Percentiles rank a stretch among this genome's conserved stretches.
Conservation (phyloP, 2,888 invertebrate genomes). For the Xestia rhomboidea region DNA sequence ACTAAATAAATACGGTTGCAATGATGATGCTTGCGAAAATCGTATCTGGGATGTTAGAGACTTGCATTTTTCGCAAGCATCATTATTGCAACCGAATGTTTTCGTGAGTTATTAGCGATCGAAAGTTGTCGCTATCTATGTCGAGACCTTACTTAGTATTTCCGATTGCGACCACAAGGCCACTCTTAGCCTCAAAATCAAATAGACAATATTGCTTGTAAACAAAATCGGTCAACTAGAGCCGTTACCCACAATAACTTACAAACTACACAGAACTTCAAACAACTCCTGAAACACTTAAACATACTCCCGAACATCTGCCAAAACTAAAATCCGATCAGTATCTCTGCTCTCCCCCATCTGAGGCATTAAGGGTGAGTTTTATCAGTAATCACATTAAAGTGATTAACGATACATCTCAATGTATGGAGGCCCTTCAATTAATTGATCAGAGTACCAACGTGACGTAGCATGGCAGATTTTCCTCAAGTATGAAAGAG, state of each 20-base stretch:
- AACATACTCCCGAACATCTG: not conserved
- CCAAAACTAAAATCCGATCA: conserved; percentile 38
- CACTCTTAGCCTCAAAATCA: not conserved
- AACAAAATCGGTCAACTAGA: not conserved
- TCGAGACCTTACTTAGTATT: not conserved
- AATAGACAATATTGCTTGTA: not conserved
- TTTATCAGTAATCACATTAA: conserved; percentile 64
- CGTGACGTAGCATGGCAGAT: conserved; percentile 27
- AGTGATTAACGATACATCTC: conserved; percentile 54
- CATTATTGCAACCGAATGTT: no score
- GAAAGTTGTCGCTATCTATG: no score
- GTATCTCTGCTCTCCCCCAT: conserved; percentile 25
- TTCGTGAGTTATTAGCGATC: no score
- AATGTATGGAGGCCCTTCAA: conserved; percentile 41
- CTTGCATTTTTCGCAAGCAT: no score
- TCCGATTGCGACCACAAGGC: not conserved
- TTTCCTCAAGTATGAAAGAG: conserved; percentile 24
- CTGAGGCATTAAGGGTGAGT: conserved; percentile 29
- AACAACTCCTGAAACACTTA: not conserved
- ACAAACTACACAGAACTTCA: not conserved
- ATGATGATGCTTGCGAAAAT: no score
- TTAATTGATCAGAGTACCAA: conserved; percentile 57
- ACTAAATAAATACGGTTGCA: no score
- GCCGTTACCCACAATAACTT: not conserved
- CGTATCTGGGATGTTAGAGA: no score